phyloP scores from a whole-genome alignment of 1,140 invertebrate species.

The Hydropsyche tenuis region DNA sequence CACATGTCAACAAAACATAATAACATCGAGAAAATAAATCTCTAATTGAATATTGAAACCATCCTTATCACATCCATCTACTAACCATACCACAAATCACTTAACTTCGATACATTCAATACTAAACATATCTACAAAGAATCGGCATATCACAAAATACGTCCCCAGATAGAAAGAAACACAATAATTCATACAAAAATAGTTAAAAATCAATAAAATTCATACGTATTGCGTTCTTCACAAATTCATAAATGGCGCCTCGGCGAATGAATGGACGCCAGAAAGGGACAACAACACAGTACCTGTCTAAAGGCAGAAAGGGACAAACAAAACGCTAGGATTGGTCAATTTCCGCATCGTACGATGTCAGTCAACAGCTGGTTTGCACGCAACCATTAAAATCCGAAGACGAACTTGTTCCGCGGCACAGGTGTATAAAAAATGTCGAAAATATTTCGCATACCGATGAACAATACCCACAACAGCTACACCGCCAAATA shows the following conservation, averaged over 20 bases:
- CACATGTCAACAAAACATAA: too few species aligned
- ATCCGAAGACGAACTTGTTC: not conserved
- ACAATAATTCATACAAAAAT: not conserved
- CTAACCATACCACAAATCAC: too few species aligned
- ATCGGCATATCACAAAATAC: not conserved
- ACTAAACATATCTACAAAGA: too few species aligned
- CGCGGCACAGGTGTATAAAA: not conserved
- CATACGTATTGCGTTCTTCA: not conserved
- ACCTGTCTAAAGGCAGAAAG: not conserved
- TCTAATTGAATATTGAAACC: too few species aligned
- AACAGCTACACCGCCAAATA: too few species aligned
- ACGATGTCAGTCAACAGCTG: conserved; percentile 11
- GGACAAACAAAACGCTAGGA: not conserved
- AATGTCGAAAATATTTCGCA: not conserved
- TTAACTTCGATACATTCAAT: too few species aligned
- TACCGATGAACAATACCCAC: not conserved
- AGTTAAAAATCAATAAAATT: not conserved
- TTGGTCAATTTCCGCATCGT: not conserved
- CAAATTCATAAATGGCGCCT: not conserved
- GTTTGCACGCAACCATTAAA: too few species aligned
- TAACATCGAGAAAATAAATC: too few species aligned
- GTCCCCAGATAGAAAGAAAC: not conserved
- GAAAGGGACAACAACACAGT: not conserved
- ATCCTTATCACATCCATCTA: too few species aligned
- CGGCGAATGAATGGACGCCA: not conserved